Evolutionary conservation across 2,113 vertebrate species (phyloP).

Genomic region (Ceyx cyanopectus): DNA sequence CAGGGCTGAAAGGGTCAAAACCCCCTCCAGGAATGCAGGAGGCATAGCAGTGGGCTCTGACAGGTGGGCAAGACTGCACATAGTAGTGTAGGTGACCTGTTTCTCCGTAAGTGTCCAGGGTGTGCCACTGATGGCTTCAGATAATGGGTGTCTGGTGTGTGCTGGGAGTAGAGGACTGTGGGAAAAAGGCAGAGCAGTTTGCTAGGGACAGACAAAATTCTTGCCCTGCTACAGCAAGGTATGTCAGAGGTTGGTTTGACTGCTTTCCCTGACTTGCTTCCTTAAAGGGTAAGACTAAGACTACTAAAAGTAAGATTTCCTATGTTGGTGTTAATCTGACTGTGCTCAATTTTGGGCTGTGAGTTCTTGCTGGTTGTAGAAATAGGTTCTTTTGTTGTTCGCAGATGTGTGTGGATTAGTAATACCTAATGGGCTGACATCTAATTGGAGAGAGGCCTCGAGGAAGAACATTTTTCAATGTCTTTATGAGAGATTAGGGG

Average conservation of each 20-base stretch:
- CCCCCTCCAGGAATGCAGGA: neutral
- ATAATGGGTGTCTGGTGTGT: neutral
- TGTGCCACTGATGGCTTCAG: neutral
- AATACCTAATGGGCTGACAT: neutral
- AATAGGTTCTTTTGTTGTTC: neutral
- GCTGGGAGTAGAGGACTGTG: neutral
- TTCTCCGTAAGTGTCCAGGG: neutral
- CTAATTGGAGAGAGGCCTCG: neutral
- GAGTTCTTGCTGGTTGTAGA: neutral
- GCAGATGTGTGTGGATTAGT: neutral
- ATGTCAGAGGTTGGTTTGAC: neutral
- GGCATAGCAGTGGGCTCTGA: neutral
- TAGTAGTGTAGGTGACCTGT: neutral
- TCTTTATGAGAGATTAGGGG: neutral
- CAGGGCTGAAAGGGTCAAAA: neutral
- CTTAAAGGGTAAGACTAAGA: neutral
- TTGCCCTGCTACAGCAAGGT: neutral
- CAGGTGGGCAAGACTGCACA: neutral
- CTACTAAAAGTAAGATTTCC: constrained; percentile 2
- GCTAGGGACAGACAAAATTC: neutral
- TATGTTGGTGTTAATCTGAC: constrained; percentile 7
- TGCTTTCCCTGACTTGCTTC: constrained; percentile 10
- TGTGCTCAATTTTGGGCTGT: neutral
- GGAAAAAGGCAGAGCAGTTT: neutral
- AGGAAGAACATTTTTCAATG: neutral